Percentiles rank a stretch among this genome's conserved stretches.
Evolutionary conservation across 2,113 vertebrate species (phyloP).

Genomic region (Natator depressus): DNA sequence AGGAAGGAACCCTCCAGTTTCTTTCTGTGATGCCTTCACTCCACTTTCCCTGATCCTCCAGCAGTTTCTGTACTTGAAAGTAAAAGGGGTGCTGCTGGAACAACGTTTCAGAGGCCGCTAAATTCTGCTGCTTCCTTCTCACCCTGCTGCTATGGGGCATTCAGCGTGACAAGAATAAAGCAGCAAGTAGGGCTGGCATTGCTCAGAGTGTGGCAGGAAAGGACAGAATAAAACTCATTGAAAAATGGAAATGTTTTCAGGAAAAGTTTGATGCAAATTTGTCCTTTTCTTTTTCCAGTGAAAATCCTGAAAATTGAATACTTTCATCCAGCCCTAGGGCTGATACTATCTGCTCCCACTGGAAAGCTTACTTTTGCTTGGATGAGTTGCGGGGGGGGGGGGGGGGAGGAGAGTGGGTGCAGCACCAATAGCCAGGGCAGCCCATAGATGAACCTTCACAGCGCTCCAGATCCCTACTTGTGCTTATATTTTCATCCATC

Average conservation of each 20-base stretch:
- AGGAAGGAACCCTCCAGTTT: neutral
- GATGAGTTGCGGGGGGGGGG: neutral
- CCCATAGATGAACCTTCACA: neutral
- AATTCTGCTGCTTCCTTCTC: neutral
- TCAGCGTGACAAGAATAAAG: neutral
- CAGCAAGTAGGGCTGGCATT: neutral
- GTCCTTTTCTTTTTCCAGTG: neutral
- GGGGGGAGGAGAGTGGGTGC: neutral
- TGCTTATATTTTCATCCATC: accelerated
- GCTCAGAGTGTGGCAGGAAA: neutral
- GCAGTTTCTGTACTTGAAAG: neutral
- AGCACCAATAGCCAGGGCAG: neutral
- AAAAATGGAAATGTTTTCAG: neutral
- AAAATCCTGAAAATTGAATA: neutral
- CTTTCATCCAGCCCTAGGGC: neutral
- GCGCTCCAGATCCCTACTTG: neutral
- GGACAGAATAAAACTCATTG: neutral
- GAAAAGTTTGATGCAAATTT: neutral
- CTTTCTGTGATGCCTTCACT: neutral
- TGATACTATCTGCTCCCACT: neutral
- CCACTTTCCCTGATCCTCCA: neutral
- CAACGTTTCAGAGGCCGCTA: too few relatives aligned
- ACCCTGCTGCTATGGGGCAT: neutral
- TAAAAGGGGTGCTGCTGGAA: neutral
- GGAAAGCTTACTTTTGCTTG: neutral